phyloP scores from a whole-genome alignment of 2,113 vertebrate genomes.

The Coptodon rendalli region DNA sequence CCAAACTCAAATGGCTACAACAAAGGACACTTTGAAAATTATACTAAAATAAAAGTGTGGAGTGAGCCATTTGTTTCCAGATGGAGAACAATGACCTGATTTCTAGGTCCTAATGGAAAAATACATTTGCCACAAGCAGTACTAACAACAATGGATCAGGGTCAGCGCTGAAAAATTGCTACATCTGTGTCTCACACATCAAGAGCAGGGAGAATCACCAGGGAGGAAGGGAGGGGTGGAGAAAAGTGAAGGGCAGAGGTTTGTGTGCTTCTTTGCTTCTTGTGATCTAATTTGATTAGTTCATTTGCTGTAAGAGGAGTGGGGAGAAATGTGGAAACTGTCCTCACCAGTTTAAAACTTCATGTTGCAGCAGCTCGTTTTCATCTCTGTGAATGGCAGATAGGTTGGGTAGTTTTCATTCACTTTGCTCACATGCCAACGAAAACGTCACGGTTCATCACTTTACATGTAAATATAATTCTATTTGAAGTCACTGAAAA shows the following conservation, averaged over 20 bases:
- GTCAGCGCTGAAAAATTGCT: conserved; percentile 29
- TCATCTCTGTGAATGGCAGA: conserved; percentile 67
- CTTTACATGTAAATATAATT: conserved; percentile 24
- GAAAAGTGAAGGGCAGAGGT: not conserved
- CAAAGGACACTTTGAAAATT: conserved; percentile 8
- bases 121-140: conserved; percentile 40
- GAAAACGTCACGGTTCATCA: conserved; percentile 39
- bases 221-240: not conserved
- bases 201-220: conserved; percentile 36
- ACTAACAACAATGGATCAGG: conserved; percentile 53
- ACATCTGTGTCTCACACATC: conserved; percentile 44
- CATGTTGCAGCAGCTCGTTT: conserved; percentile 62
- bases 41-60: conserved; percentile 25
- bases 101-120: conserved; percentile 52
- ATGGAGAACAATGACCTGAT: conserved; percentile 47
- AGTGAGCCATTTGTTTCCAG: conserved; percentile 36
- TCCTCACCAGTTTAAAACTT: conserved; percentile 73
- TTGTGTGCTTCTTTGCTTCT: conserved; percentile 33
- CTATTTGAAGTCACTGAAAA: not conserved
- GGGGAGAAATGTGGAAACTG: conserved; percentile 53
- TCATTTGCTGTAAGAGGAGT: conserved; percentile 37
- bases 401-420: conserved; percentile 52
- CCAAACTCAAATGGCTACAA: not conserved
- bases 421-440: conserved; percentile 49
- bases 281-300: conserved; percentile 50